Base-by-base conservation (phyloP, 1,140 invertebrate genomes). In the Phocides pigmalion region DNA sequence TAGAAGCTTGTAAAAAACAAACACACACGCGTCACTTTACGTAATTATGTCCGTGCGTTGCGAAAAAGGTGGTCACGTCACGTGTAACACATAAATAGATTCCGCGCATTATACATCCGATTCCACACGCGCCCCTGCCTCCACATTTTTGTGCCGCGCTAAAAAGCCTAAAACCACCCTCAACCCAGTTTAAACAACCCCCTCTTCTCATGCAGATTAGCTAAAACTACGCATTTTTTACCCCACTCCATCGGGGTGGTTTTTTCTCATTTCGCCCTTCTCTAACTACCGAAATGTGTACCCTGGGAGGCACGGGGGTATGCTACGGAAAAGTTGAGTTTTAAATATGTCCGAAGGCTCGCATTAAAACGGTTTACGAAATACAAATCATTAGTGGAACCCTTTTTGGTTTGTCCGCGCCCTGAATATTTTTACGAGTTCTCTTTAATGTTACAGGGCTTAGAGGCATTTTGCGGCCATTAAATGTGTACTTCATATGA, bases 211-310 rank as follows among this genome's bases (percentile, higher is more conserved):
- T 90, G 90, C 82, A 92, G 91, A 92, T 92, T 92, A 92, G 91
- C 90, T 92, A 92, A 92, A 92, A 92, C 91, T 92, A 92, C 89
- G 91, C 86, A 91, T 90, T 92, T 92, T 92, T 92, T 88, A 91
- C 90, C 89, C 84, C 79, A 68, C 77, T 69, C 66, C 62, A 61
- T 62, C 49, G 78, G 77, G 74, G 74, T 72, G 71, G 56, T 76
- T 83, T 88, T 85, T 76, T 81, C 76, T 78, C 73, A 66, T 76
- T 81, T 75, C 62, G 46, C 74, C 68, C 70, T 69, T 74, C 37
- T 81, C 82, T 89, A 89, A 89, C 88, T 89, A 87, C 87, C 87
- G 75, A 90, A 87, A 87, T 84, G 84, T 81, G 79, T 84, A 76
- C 70, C 46, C 59, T 41, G 49, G 69, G 49, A 39, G 65, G 58